Evolutionary conservation across 1,140 invertebrate species (phyloP).

Genomic region (Anoplolepis gracilipes): DNA sequence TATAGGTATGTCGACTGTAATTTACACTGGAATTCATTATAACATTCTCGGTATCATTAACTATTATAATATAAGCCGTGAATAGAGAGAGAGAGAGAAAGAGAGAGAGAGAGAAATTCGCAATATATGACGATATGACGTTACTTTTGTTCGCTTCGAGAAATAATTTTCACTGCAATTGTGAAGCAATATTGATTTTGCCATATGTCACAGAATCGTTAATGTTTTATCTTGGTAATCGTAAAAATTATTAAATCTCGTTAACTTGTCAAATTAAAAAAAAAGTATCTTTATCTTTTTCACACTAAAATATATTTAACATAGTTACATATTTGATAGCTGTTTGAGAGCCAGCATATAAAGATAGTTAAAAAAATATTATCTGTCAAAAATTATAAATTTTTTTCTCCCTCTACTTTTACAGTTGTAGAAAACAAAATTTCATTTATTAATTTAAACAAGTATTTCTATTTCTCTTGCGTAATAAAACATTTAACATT

Average conservation of each 20-base stretch:
- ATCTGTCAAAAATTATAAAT: neutral
- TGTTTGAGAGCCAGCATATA: neutral
- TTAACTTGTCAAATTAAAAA: neutral
- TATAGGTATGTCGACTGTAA: conserved; percentile 66
- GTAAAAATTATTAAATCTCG: neutral
- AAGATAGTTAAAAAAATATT: neutral
- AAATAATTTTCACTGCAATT: conserved; percentile 13
- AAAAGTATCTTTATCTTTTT: neutral
- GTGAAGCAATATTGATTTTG: neutral
- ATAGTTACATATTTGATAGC: neutral
- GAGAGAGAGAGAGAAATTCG: no score
- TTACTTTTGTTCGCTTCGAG: conserved; percentile 24
- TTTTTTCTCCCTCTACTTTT: neutral
- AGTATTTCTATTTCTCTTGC: neutral
- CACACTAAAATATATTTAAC: neutral
- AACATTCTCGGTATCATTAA: conserved; percentile 67
- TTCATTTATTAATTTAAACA: neutral
- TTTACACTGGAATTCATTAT: conserved; percentile 76
- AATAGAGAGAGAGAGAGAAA: no score
- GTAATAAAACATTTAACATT: neutral
- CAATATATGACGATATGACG: neutral
- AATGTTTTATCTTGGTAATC: neutral
- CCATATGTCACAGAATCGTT: neutral
- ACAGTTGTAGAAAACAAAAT: neutral
- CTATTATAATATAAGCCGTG: conserved; percentile 20